Percentiles rank a stretch among this genome's conserved stretches.
Evolutionary conservation across 2,888 invertebrate species (phyloP).

Genomic region (Hydroisotoma schaefferi): DNA sequence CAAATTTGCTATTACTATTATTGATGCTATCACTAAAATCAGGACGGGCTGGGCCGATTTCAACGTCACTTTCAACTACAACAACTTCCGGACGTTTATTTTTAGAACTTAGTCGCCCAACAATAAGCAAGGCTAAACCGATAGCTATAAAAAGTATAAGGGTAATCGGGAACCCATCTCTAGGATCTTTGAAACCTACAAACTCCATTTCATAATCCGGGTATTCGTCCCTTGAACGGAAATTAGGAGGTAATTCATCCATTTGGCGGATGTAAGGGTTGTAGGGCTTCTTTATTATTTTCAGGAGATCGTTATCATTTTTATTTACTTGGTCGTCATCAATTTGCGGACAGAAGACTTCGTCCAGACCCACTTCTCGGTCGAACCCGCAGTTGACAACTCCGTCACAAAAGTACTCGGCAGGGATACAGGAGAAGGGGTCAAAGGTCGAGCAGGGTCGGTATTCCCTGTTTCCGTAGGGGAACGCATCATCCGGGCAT

Average conservation of each 20-base stretch:
- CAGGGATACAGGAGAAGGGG: constrained; percentile 11
- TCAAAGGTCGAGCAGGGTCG: constrained; percentile 4
- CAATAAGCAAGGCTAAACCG: too few relatives aligned
- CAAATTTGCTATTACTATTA: too few relatives aligned
- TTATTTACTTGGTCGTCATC: not conserved
- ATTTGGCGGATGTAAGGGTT: too few relatives aligned
- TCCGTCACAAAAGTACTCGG: constrained; percentile 7
- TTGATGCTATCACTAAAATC: too few relatives aligned
- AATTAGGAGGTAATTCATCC: too few relatives aligned
- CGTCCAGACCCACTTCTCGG: constrained; percentile 4
- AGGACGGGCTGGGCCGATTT: too few relatives aligned
- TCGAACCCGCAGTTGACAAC: constrained; percentile 9
- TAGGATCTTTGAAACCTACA: not conserved
- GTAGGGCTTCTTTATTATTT: not conserved
- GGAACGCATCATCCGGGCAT: constrained; percentile 9
- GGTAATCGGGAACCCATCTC: not conserved
- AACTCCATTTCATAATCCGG: too few relatives aligned
- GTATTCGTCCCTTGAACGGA: too few relatives aligned
- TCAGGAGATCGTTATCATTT: not conserved
- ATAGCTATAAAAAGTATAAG: too few relatives aligned
- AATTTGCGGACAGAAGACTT: not conserved
- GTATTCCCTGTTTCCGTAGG: not conserved
- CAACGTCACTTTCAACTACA: too few relatives aligned
- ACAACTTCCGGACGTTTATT: too few relatives aligned
- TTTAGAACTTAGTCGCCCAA: too few relatives aligned